phyloP scores from a whole-genome alignment of 1,140 invertebrate genomes.

The Epicauta chinensis region DNA sequence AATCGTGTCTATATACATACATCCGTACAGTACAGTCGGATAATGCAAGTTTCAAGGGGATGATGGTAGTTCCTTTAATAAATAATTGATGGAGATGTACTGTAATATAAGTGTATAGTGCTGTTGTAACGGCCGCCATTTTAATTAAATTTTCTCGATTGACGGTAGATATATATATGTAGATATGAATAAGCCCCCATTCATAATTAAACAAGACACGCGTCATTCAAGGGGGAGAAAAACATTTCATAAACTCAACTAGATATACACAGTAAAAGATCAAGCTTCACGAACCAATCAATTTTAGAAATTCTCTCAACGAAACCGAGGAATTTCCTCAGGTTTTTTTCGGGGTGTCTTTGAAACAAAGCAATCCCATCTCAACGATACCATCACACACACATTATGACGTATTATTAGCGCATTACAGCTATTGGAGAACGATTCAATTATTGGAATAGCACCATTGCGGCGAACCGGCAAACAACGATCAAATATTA shows the following conservation, averaged over 20 bases:
- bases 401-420: constrained; percentile 44
- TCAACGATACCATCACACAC: constrained; percentile 42
- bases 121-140: constrained; percentile 11
- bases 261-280: background rate
- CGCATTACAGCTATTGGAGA: constrained; percentile 45
- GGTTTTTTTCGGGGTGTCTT: constrained; percentile 3
- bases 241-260: constrained; percentile 21
- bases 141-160: constrained; percentile 33
- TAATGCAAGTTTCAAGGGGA: no score
- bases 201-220: constrained; percentile 33
- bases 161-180: constrained; percentile 14
- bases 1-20: no score
- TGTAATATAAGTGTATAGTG: no score
- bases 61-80: no score
- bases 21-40: no score
- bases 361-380: constrained; percentile 46
- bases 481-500: constrained; percentile 40
- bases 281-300: no score
- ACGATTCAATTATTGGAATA: constrained; percentile 46
- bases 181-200: constrained; percentile 30
- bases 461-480: constrained; percentile 40
- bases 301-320: no score
- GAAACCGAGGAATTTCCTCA: no score
- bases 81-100: no score
- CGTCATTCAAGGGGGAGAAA: constrained; percentile 24